These are phyloP conservation scores for Pristionchus pacificus DNA, from an alignment of 1,140 invertebrate genomes.

Conservation along the genomic window DNA sequence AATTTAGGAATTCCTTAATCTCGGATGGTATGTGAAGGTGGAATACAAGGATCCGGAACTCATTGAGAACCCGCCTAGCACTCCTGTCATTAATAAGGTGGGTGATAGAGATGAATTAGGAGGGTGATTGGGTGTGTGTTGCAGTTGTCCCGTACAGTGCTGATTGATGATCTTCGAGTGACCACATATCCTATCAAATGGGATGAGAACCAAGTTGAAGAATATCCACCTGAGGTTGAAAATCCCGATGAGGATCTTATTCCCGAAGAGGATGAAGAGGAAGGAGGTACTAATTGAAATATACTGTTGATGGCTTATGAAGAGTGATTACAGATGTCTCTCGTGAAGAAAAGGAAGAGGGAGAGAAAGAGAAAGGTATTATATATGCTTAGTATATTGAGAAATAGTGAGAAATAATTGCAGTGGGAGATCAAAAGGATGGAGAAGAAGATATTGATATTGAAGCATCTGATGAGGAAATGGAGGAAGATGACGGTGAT, in stretches of 20 bases:
- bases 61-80: slow-evolving; percentile 84
- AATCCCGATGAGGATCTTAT: slow-evolving; percentile 1
- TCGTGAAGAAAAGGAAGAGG: no score
- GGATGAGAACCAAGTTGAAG: slow-evolving; percentile 35
- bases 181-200: slow-evolving; percentile 49
- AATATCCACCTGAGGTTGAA: slow-evolving; percentile 10
- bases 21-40: slow-evolving; percentile 98
- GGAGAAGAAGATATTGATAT: no score
- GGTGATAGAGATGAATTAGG: not conserved
- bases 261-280: not conserved
- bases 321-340: no score
- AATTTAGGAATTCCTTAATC: slow-evolving; percentile 73
- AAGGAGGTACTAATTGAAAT: not conserved
- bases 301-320: no score
- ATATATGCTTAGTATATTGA: no score
- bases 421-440: no score
- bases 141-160: slow-evolving; percentile 36
- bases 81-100: slow-evolving; percentile 86
- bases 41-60: slow-evolving; percentile 90
- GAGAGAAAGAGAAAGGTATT: no score
- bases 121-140: not conserved
- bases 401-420: no score
- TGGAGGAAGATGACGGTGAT: not conserved
- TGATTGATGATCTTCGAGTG: slow-evolving; percentile 43
- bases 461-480: no score